Base-by-base conservation (phyloP, 2,888 invertebrate genomes). In the Phortica okadai region DNA sequence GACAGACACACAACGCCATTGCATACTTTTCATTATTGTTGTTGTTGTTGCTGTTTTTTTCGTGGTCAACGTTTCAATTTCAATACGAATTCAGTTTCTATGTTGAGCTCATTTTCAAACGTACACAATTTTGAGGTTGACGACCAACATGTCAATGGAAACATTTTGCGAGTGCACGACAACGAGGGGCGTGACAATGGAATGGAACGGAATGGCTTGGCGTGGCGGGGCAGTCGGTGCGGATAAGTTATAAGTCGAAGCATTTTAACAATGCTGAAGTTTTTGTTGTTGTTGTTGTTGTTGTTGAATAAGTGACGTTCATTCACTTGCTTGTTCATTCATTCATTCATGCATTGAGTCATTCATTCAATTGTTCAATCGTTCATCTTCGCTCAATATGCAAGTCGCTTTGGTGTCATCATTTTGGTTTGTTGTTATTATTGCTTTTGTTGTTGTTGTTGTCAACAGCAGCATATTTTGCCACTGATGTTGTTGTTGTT, bases 351-450 rank as follows among this genome's bases (percentile, higher is more conserved):
- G 4, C 59, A 10, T 16, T 59, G 59, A 16, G 11, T 59, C 59
- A 2, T 59, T 59, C 59, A 16, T 59, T 59, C 59, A 16, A 14
- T n/a, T 21, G 11, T 59, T 59, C 16, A 7, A 59, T 59, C 16
- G 59, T 59, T 59, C 59, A 59, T 59, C n/a, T n/a, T 54, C n/a
- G 54, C 54, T 54, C 7, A 2, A 54, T 54, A 54, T 54, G 54
- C 54, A 54, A 54, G n/a, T 21, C 21, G 21, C 21, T 21, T 21
- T 21, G 21, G 21, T 21, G 21, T 21, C 21, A 21, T 21, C 21
- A n/a, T 2, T 2, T 4, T 58, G 6, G 58, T n/a, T 58, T n/a
- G 6, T 2, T n/a, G 16, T 58, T 11, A 7, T n/a, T 10, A 5
- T 2, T 11, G 21, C 6, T 11, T 58, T 7, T 8, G 21, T 58